Evolutionary conservation across 1,140 invertebrate species (phyloP).

Genomic region (Drosophila seguyi): DNA sequence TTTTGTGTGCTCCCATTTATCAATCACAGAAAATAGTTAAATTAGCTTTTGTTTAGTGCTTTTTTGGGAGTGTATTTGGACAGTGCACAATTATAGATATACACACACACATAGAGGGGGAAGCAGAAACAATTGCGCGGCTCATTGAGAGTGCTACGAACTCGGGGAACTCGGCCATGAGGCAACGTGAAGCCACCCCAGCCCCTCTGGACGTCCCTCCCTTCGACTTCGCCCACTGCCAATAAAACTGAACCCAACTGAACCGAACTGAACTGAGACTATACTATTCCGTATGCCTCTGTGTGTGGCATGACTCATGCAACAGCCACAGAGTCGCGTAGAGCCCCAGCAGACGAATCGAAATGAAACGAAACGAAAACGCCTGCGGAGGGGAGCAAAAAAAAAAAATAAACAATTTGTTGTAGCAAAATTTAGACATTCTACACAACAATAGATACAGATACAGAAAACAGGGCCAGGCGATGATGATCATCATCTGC

Average conservation of each 20-base stretch:
- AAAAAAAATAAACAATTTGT: slow-evolving; percentile 75
- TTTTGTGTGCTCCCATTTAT: background rate
- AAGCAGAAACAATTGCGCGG: slow-evolving; percentile 69
- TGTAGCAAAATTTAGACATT: slow-evolving; percentile 79
- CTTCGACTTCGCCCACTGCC: slow-evolving; percentile 65
- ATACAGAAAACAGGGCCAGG: slow-evolving; percentile 64
- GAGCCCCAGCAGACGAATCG: slow-evolving; percentile 66
- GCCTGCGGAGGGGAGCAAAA: background rate
- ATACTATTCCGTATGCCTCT: slow-evolving; percentile 34
- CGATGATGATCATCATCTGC: slow-evolving; percentile 14
- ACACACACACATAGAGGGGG: slow-evolving; percentile 23
- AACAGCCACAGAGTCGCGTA: slow-evolving; percentile 57
- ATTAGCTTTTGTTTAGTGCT: background rate
- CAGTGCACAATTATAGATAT: slow-evolving; percentile 49
- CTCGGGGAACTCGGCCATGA: slow-evolving; percentile 49
- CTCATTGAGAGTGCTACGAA: slow-evolving; percentile 81
- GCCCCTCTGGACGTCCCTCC: slow-evolving; percentile 18
- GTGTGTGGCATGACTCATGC: slow-evolving; percentile 75
- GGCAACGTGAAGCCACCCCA: slow-evolving; percentile 39
- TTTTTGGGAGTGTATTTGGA: slow-evolving; percentile 39
- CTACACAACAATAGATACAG: slow-evolving; percentile 50
- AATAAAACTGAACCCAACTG: slow-evolving; percentile 81
- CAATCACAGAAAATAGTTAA: slow-evolving; percentile 5
- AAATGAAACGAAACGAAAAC: slow-evolving; percentile 66
- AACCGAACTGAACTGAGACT: slow-evolving; percentile 73